These are phyloP conservation scores for Bothrops alternatus DNA, from an alignment of 2,797 vertebrate genomes.

Conservation along the genomic window DNA sequence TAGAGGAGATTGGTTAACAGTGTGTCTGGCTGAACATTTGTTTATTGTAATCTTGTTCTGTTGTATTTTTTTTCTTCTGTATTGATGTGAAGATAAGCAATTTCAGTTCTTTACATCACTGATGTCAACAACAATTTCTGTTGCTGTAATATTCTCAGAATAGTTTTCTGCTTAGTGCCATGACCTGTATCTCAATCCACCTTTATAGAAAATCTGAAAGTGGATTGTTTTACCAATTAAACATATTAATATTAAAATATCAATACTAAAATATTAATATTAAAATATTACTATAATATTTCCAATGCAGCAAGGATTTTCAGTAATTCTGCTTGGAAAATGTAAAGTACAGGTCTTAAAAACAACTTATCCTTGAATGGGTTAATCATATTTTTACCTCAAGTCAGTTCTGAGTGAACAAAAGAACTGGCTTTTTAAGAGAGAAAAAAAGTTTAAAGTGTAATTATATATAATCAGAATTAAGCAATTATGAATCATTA, in stretches of 20 bases:
- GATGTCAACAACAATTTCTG: conserved; percentile 49
- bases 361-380: neutral
- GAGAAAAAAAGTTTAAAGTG: neutral
- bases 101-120: conserved; percentile 43
- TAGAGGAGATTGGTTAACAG: conserved; percentile 55
- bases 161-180: conserved; percentile 45
- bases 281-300: conserved; percentile 5
- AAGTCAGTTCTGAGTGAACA: neutral
- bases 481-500: conserved; percentile 3
- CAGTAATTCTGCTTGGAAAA: conserved; percentile 10
- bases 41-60: conserved; percentile 48
- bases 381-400: neutral
- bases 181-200: conserved; percentile 47
- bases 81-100: conserved; percentile 36
- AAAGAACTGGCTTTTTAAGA: neutral
- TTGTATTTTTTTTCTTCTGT: conserved; percentile 10
- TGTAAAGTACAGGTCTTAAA: neutral
- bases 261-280: neutral
- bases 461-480: neutral
- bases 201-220: conserved; percentile 13
- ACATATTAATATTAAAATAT: conserved; percentile 10
- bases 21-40: conserved; percentile 38
- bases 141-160: conserved; percentile 39
- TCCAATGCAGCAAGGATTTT: neutral
- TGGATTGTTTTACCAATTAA: neutral